Base-by-base conservation (phyloP, 2,113 vertebrate genomes). In the Platysternon megacephalum region DNA sequence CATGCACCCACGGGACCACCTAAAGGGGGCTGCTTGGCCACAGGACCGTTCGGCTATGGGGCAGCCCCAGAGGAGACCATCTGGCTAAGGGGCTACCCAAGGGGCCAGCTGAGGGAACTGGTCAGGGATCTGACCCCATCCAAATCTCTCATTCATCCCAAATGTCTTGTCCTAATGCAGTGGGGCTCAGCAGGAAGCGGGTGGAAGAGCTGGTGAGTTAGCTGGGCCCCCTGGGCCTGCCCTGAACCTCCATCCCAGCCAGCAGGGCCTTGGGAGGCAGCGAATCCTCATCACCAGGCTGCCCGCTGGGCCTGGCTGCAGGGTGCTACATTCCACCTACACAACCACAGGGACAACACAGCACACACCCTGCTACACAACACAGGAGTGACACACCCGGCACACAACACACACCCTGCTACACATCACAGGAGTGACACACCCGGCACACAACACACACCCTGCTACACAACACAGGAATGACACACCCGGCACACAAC, bases 41-140 rank as follows among this genome's bases (percentile, higher is more conserved):
- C 84, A 58, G 78, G 42, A 53, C 68, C 13, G 10, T 53, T 35
- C n/a, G 11, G 44, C 84, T 0, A 5, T 13, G 74, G n/a, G 11
- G 83, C 79, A 79, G 32, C 53, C 0, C 1, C 29, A 61, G 0
- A 2, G 42, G 51, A 39, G 28, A 10, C 49, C n/a, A 28, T 26
- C 44, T 84, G 49, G 79, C 48, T n/a, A 13, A 3, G 35, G 51
- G 32, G 39, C 76, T 79, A 55, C 72, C 81, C 1, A 8, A 55
- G 11, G 21, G 39, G 68, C 22, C 42, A 46, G 22, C 16, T 44
- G 74, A 44, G 42, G 26, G 74, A 28, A 44, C 39, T 2, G 12
- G 42, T 28, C 42, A 26, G 46, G 42, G 42, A 78, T 13, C 46
- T 78, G 46, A 46, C 26, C 24, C 22, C 74, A 46, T 42, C 26